Percentiles rank a stretch among this genome's conserved stretches.
phyloP scores from a whole-genome alignment of 2,113 vertebrate species.

The Scytalopus superciliaris region DNA sequence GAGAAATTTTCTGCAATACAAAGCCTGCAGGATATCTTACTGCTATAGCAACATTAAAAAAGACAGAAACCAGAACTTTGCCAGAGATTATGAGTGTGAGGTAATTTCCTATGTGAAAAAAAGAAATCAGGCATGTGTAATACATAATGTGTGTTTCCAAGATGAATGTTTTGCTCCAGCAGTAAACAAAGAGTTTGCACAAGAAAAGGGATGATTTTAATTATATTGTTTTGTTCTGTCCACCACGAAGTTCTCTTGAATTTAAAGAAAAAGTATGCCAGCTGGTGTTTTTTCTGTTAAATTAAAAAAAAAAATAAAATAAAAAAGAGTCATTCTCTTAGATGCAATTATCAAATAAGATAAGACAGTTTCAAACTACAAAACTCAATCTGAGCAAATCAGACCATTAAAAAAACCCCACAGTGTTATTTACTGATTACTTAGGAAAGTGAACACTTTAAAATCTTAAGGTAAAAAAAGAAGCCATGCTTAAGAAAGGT shows the following conservation, averaged over 20 bases:
- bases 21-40: neutral
- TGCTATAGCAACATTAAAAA: neutral
- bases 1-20: neutral
- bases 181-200: neutral
- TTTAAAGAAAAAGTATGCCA: neutral
- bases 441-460: neutral
- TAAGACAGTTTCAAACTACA: neutral
- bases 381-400: neutral
- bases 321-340: neutral
- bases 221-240: neutral
- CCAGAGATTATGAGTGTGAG: neutral
- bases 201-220: neutral
- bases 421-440: neutral
- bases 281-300: neutral
- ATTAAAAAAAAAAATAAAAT: neutral
- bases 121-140: neutral
- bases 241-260: neutral
- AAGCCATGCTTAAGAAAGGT: neutral
- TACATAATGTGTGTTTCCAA: neutral
- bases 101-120: neutral
- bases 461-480: neutral
- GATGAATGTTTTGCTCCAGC: neutral
- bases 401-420: neutral
- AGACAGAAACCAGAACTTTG: neutral
- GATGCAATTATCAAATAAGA: neutral